Percentiles rank a stretch among this genome's conserved stretches.
Evolutionary conservation across 2,113 vertebrate species (phyloP).

Genomic region (Hippocampus mohnikei): DNA sequence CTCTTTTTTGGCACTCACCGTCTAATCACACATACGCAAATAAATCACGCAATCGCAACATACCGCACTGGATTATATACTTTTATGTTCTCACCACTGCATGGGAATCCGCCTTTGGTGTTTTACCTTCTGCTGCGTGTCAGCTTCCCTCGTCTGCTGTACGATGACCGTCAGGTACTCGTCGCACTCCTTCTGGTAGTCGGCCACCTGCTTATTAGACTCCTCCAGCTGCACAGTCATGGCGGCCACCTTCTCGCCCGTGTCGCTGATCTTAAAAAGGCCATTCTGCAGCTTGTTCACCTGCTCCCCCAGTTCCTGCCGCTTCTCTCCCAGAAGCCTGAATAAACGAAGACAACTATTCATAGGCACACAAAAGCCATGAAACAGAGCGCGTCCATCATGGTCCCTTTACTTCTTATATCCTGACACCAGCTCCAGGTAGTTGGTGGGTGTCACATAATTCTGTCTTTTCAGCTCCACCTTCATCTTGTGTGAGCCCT

Average conservation of each 20-base stretch:
- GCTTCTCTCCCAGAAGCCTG: constrained; percentile 84
- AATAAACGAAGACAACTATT: background rate
- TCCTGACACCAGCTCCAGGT: constrained; percentile 87
- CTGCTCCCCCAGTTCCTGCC: constrained; percentile 77
- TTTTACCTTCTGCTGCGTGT: constrained; percentile 81
- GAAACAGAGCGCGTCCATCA: background rate
- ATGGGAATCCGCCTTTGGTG: background rate
- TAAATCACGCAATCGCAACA: background rate
- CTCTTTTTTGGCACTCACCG: constrained; percentile 78
- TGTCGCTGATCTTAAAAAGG: constrained; percentile 83
- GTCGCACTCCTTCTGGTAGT: constrained; percentile 83
- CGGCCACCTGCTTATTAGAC: constrained; percentile 79
- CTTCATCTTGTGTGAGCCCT: constrained; percentile 80
- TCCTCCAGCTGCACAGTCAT: constrained; percentile 85
- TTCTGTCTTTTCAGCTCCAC: constrained; percentile 79
- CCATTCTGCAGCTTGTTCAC: constrained; percentile 80
- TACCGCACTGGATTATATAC: background rate
- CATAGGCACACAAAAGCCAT: background rate
- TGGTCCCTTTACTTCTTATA: constrained; percentile 78
- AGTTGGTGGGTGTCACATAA: constrained; percentile 88
- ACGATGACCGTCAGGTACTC: constrained; percentile 83
- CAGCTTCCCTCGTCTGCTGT: constrained; percentile 80
- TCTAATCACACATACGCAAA: constrained; percentile 54
- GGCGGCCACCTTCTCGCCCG: constrained; percentile 80
- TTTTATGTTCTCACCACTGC: background rate